Conservation (phyloP, 2,888 invertebrate genomes). For the Adelognathus sp. region DNA sequence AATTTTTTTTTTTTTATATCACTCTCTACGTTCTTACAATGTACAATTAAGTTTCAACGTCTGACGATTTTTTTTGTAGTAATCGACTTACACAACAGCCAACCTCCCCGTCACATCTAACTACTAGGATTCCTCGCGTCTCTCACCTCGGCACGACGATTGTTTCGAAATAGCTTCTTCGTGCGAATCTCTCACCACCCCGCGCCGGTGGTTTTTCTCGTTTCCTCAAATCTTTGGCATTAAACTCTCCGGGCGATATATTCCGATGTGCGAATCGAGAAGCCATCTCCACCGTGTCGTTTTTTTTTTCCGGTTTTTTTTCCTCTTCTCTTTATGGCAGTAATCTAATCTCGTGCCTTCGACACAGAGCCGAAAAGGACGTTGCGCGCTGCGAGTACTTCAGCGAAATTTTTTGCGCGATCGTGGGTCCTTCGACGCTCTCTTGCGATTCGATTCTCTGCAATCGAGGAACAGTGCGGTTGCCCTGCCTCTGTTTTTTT, state of each 20-base stretch:
- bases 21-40: constrained; percentile 64
- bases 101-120: constrained; percentile 22
- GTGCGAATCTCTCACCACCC: background rate
- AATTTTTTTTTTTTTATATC: no score
- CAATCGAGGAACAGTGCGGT: background rate
- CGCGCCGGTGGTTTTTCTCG: background rate
- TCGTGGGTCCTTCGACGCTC: background rate
- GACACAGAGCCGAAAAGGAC: constrained; percentile 16
- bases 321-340: constrained; percentile 53
- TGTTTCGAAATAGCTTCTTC: background rate
- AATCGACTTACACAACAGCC: constrained; percentile 28
- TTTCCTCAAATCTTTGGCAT: constrained; percentile 37
- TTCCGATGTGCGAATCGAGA: background rate
- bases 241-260: constrained; percentile 14
- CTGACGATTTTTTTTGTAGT: constrained; percentile 46
- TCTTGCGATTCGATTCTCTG: background rate
- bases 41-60: constrained; percentile 61
- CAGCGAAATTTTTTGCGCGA: constrained; percentile 6
- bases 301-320: constrained; percentile 11
- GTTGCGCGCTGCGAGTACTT: background rate
- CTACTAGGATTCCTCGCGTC: constrained; percentile 30
- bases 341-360: constrained; percentile 44
- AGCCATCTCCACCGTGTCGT: constrained; percentile 5
- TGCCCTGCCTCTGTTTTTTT: background rate
- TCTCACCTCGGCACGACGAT: constrained; percentile 1